A percentile compares a stretch with the other conserved stretches of the same genome.
Conservation (phyloP, 2,113 vertebrate genomes). For the Thryonomys swinderianus region DNA sequence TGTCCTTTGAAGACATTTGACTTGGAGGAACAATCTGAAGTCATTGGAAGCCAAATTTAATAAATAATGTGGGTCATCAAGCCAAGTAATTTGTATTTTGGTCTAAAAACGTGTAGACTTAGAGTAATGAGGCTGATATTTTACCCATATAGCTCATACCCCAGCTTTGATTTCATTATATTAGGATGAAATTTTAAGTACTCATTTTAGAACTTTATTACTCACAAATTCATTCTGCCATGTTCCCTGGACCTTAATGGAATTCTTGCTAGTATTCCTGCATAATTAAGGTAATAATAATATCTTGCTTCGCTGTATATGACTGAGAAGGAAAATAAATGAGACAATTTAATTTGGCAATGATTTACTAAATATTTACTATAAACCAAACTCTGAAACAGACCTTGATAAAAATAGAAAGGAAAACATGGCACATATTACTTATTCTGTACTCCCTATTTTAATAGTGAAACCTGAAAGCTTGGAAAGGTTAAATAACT, state of each 20-base stretch:
- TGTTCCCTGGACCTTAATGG: conserved; percentile 52
- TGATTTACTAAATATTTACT: conserved; percentile 36
- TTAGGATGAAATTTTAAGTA: conserved; percentile 70
- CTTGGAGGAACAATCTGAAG: conserved; percentile 72
- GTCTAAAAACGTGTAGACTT: conserved; percentile 49
- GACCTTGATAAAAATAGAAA: conserved; percentile 2
- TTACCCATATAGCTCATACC: conserved; percentile 34
- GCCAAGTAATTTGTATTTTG: conserved; percentile 56
- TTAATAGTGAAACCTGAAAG: conserved; percentile 43
- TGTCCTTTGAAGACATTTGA: conserved; percentile 76
- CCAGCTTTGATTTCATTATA: conserved; percentile 62
- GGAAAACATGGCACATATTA: neutral
- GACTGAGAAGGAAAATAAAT: conserved; percentile 57
- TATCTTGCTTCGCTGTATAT: neutral
- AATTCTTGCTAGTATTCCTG: neutral
- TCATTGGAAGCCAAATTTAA: conserved; percentile 68
- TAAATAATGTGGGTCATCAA: conserved; percentile 66
- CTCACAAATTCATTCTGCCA: conserved; percentile 60
- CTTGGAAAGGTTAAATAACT: conserved; percentile 39
- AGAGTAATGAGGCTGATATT: conserved; percentile 54
- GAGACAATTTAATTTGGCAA: conserved; percentile 55
- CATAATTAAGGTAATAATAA: conserved; percentile 53
- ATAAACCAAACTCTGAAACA: neutral
- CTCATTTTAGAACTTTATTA: conserved; percentile 68
- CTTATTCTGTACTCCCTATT: neutral